Evolutionary conservation across 2,888 invertebrate genomes (phyloP).

Genomic region (Diaperis boleti): DNA sequence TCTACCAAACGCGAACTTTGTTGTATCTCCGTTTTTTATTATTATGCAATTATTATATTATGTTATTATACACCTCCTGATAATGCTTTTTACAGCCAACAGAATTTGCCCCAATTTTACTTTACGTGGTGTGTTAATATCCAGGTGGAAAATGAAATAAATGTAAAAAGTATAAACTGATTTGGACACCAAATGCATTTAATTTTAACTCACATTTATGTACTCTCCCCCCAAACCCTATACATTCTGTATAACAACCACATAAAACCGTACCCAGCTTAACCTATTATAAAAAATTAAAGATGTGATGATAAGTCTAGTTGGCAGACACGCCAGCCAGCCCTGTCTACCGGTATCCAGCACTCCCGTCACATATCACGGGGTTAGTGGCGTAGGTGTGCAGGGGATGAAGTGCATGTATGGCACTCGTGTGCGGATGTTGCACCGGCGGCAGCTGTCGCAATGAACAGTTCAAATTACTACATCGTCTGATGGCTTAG

Average conservation of each 20-base stretch:
- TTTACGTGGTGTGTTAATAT: no score
- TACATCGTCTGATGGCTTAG: conserved; percentile 20
- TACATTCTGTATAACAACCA: neutral
- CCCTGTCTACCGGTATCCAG: conserved; percentile 20
- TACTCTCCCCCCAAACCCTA: no score
- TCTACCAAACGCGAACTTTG: no score
- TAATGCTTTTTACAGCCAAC: no score
- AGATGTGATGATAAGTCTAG: conserved; percentile 53
- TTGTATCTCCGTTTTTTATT: no score
- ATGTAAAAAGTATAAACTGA: no score
- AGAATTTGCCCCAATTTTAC: no score
- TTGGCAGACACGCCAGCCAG: conserved; percentile 28
- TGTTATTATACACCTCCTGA: no score
- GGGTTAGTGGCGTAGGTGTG: conserved; percentile 41
- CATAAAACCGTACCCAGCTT: neutral
- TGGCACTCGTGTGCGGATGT: conserved; percentile 51
- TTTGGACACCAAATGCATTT: no score
- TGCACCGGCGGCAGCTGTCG: conserved; percentile 53
- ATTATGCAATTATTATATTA: no score
- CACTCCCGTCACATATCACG: conserved; percentile 23
- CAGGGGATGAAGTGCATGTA: conserved; percentile 48
- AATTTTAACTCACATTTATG: no score
- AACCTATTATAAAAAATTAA: conserved; percentile 44
- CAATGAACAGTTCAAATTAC: conserved; percentile 51
- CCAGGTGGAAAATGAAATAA: no score